Conservation (phyloP, 2,113 vertebrate genomes). For the Symphodus melops region DNA sequence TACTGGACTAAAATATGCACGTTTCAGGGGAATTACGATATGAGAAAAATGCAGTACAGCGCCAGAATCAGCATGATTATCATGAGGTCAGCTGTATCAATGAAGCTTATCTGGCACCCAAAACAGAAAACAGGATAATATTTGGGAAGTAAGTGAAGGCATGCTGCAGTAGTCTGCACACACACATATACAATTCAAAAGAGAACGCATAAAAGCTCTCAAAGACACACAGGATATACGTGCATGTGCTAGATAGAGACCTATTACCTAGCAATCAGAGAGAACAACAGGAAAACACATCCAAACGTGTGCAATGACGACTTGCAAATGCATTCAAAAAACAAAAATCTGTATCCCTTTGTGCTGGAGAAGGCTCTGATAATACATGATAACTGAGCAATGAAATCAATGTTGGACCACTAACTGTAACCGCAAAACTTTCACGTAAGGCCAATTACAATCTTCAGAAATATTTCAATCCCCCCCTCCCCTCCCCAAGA, state of each 20-base stretch:
- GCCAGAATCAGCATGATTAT: constrained; percentile 70
- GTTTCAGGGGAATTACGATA: constrained; percentile 28
- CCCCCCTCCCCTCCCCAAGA: too few relatives aligned
- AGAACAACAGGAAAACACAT: constrained; percentile 38
- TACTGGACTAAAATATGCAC: constrained; percentile 21
- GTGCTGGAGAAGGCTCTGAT: too few relatives aligned
- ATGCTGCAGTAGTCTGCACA: constrained; percentile 61
- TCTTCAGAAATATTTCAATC: too few relatives aligned
- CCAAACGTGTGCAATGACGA: constrained; percentile 17
- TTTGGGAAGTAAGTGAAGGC: constrained; percentile 36
- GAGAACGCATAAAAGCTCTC: constrained; percentile 22
- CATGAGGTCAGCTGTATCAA: constrained; percentile 62
- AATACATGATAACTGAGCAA: too few relatives aligned
- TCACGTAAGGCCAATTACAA: too few relatives aligned
- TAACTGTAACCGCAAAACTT: too few relatives aligned
- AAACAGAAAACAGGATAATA: constrained; percentile 56
- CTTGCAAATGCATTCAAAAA: background rate
- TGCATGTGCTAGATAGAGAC: constrained; percentile 22
- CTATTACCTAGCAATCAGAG: constrained; percentile 65
- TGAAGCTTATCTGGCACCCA: constrained; percentile 49
- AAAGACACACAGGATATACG: constrained; percentile 35
- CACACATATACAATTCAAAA: constrained; percentile 20
- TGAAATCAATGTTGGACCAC: too few relatives aligned
- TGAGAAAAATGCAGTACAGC: constrained; percentile 35
- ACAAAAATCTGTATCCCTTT: too few relatives aligned